Base-by-base conservation (phyloP, 2,888 invertebrate species). In the Aphrophora alni region DNA sequence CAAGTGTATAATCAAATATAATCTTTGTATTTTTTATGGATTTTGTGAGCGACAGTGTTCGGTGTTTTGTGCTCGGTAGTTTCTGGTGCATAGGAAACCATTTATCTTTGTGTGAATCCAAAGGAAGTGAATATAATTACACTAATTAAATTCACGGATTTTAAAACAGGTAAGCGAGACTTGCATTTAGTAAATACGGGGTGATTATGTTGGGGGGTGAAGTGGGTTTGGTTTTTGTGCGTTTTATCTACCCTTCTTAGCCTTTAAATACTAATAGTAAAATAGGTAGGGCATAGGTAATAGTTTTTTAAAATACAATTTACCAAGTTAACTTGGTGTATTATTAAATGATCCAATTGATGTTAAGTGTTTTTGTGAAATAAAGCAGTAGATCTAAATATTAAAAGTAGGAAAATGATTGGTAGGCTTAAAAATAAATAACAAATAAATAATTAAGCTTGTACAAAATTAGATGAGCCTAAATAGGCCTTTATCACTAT, bases 1-100 rank as follows among this genome's bases (percentile, higher is more conserved):
- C 21, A 59, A 21, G 59, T 59, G 59, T 59, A 59, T 59, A 59
- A 7, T 59, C 21, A 59, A 59, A 59, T 59, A 21, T 59, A 12
- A 59, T 59, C 59, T 59, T 59, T 59, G 59, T 59, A 59, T 59
- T 59, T 59, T 59, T 14, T 59, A 59, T 59, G 59, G 59, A 59
- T 59, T 59, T 59, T n/a, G 33, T n/a, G n/a, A 21, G 59, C 33
- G 21, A 59, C 59, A 59, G 21, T 59, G 59, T 59, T 59, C 59
- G 59, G 59, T 59, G 59, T 59, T 59, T 59, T 59, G 59, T 59
- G 59, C n/a, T 44, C 21, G 21, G 59, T 59, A 5, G 59, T 59
- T 59, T 59, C 21, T 59, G 59, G 59, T 59, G 59, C 21, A 21
- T 59, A 59, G 59, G 59, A 21, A 59, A 59, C 59, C 59, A 59